Conservation (phyloP, 2,888 invertebrate species). For the Agonopterix subpropinquella region DNA sequence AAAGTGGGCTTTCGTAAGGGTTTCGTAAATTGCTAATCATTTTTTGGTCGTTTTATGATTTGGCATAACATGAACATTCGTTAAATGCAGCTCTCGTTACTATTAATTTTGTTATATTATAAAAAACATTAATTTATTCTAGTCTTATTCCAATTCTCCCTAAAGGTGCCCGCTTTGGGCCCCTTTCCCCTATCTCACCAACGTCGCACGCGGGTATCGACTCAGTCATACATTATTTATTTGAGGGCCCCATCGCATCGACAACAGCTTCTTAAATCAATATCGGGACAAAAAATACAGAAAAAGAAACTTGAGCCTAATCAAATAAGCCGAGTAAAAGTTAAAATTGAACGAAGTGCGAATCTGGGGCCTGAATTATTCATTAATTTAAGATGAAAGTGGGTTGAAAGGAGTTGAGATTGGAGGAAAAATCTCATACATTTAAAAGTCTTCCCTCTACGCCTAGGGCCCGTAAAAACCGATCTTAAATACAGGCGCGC, state of each 20-base stretch:
- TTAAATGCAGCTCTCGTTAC: too few relatives aligned
- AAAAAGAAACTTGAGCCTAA: slow-evolving; percentile 36
- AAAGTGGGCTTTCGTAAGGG: too few relatives aligned
- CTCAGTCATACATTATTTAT: slow-evolving; percentile 38
- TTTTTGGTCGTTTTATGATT: too few relatives aligned
- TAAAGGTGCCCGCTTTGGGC: too few relatives aligned
- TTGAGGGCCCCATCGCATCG: slow-evolving; percentile 24
- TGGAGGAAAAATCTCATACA: slow-evolving; percentile 3
- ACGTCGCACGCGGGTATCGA: slow-evolving; percentile 20
- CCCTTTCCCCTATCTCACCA: slow-evolving; percentile 5
- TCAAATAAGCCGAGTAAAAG: slow-evolving; percentile 41
- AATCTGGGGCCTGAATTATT: slow-evolving; percentile 11
- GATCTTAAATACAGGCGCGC: too few relatives aligned
- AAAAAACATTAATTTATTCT: too few relatives aligned
- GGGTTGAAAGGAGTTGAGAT: slow-evolving; percentile 15
- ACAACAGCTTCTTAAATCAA: slow-evolving; percentile 34
- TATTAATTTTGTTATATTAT: too few relatives aligned
- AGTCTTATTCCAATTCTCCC: too few relatives aligned
- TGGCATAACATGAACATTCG: too few relatives aligned
- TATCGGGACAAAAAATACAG: slow-evolving; percentile 24
- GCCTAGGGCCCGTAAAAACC: too few relatives aligned
- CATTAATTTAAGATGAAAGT: slow-evolving; percentile 32
- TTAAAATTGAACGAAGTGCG: slow-evolving; percentile 42
- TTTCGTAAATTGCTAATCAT: too few relatives aligned
- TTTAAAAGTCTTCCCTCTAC: too few relatives aligned